Base-by-base conservation (phyloP, 2,888 invertebrate genomes). In the Strigamia maritima region DNA sequence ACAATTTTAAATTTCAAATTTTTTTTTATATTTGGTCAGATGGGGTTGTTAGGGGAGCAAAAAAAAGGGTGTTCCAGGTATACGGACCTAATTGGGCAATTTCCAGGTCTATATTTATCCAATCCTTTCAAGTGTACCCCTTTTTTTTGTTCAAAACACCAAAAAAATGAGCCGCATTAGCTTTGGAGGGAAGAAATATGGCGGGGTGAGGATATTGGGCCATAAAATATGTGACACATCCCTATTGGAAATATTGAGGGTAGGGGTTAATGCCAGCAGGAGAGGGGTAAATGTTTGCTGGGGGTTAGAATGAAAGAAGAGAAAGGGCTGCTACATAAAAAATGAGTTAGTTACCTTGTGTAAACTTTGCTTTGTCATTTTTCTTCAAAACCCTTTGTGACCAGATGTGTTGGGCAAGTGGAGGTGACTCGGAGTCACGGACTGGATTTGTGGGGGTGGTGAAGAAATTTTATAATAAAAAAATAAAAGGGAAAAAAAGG, bases 261-360 rank as follows among this genome's bases (percentile, higher is more conserved):
- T 26, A 26, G 70, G 54, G 70, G 70, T 70, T 70, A 70, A 70
- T 70, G 70, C 70, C 70, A 70, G 70, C 70, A 70, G 70, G 70
- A 70, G 70, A 70, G 70, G 70, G 70, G 70, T 70, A 70, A 70
- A 70, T 70, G 70, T 70, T 70, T 70, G 70, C 70, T 28, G 70
- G 12, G 70, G 70, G 70, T 1, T 26, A 26, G n/a, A 70, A 28
- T 70, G 28, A 26, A 70, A 70, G 70, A 70, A 70, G 28, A 26
- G 70, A 49, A n/a, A 14, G 70, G 70, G 28, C 12, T 10, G 60
- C 8, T 24, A 28, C 28, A 54, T 70, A 70, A 70, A 70, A 70
- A 70, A 70, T 70, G 70, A 70, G 70, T 70, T 70, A 70, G 70
- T 70, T 70, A 70, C 70, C 70, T 70, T 70, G 70, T 70, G 70